Evolutionary conservation across 2,888 invertebrate genomes (phyloP).

Genomic region (Sminthurinus aureus): DNA sequence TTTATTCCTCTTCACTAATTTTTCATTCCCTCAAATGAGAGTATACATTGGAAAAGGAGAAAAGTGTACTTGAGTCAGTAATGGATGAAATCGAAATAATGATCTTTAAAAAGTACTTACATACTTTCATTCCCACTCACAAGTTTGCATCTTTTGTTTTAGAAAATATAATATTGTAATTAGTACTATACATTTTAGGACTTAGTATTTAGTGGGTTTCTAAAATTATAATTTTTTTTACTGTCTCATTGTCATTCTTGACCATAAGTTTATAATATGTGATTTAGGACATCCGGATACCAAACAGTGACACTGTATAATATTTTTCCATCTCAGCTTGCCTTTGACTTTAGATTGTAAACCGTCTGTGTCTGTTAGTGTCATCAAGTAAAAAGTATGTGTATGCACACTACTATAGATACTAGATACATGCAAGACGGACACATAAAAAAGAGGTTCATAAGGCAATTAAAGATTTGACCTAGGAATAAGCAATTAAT

Average conservation of each 20-base stretch:
- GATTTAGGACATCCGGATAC: neutral
- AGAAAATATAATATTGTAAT: too few relatives aligned
- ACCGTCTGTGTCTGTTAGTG: too few relatives aligned
- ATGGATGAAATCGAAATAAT: neutral
- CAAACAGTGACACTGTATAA: neutral
- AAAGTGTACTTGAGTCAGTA: neutral
- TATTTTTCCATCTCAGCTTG: neutral
- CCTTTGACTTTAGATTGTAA: too few relatives aligned
- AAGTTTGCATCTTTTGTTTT: too few relatives aligned
- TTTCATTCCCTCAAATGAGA: too few relatives aligned
- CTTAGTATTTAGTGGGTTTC: neutral
- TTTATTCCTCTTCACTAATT: too few relatives aligned
- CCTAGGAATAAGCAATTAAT: constrained; percentile 1
- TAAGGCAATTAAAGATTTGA: neutral
- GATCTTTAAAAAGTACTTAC: too few relatives aligned
- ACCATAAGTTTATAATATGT: neutral
- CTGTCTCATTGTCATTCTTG: neutral
- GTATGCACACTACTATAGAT: too few relatives aligned
- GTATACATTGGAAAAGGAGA: neutral
- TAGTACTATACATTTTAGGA: too few relatives aligned
- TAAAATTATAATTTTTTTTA: neutral
- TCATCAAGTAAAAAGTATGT: too few relatives aligned
- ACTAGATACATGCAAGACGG: too few relatives aligned
- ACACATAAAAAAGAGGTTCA: neutral
- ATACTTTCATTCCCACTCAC: too few relatives aligned